Conservation (phyloP, 2,113 vertebrate species). For the Columba livia region DNA sequence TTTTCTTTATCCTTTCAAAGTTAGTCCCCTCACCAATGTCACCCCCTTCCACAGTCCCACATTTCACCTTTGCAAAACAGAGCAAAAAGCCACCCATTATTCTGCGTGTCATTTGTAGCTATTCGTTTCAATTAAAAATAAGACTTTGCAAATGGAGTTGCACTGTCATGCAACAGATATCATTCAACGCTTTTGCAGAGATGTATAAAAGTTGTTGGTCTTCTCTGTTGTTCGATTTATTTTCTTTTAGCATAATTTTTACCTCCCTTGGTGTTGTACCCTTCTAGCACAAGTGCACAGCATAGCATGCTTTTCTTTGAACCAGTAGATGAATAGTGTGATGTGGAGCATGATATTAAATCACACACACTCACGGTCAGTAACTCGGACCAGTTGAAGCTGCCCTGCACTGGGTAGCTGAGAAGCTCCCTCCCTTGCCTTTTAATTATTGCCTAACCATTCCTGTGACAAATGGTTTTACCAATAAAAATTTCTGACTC, state of each 20-base stretch:
- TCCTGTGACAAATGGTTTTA: not conserved
- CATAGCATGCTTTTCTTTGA: not conserved
- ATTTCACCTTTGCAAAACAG: slow-evolving; percentile 34
- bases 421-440: not conserved
- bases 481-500: not conserved
- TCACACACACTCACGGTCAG: not conserved
- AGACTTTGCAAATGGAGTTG: not conserved
- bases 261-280: not conserved
- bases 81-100: not conserved
- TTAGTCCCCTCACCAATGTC: slow-evolving; percentile 50
- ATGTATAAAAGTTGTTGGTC: not conserved
- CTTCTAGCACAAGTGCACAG: not conserved
- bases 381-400: not conserved
- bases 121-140: slow-evolving; percentile 27
- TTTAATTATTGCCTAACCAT: not conserved
- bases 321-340: not conserved
- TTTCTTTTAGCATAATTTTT: not conserved
- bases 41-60: not conserved
- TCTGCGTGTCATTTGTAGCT: not conserved
- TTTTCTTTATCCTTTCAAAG: slow-evolving; percentile 66
- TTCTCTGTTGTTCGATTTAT: not conserved
- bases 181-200: not conserved
- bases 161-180: not conserved
- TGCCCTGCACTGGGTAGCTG: not conserved
- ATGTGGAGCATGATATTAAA: not conserved